These are phyloP conservation scores for Melieria picta DNA, from an alignment of 2,888 invertebrate species.

Conservation along the genomic window DNA sequence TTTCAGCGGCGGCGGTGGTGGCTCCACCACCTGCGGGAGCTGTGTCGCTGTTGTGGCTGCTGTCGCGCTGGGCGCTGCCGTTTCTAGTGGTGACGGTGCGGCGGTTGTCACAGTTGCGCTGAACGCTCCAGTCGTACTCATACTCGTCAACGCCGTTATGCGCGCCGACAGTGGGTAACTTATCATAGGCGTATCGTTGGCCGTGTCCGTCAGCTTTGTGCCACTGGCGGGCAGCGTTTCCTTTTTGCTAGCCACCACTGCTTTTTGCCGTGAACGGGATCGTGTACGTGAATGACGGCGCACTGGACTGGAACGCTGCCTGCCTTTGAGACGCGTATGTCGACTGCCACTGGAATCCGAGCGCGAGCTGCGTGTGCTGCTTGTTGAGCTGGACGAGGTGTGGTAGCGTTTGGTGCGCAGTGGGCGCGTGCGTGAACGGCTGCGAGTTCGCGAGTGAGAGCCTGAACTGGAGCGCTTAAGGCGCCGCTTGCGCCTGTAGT, in stretches of 20 bases:
- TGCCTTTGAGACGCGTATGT: constrained; percentile 11
- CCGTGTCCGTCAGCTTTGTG: background rate
- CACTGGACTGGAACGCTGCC: constrained; percentile 22
- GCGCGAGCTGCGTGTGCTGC: constrained; percentile 26
- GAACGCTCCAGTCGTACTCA: constrained; percentile 40
- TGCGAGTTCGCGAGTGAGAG: constrained; percentile 36
- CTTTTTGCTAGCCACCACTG: background rate
- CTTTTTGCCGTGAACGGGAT: constrained; percentile 23
- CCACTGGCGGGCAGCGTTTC: background rate
- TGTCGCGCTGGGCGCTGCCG: constrained; percentile 28
- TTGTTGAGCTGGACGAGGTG: constrained; percentile 44
- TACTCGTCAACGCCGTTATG: constrained; percentile 16
- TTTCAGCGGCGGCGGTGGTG: constrained; percentile 66
- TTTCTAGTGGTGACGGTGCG: constrained; percentile 38
- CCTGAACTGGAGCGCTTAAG: constrained; percentile 35
- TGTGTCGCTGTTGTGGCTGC: constrained; percentile 23
- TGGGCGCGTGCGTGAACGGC: constrained; percentile 56
- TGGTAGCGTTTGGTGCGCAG: constrained; percentile 37
- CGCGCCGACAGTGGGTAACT: constrained; percentile 51
- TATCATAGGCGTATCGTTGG: constrained; percentile 41
- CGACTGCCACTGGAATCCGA: constrained; percentile 24
- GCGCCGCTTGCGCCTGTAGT: constrained; percentile 31
- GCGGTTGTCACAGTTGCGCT: constrained; percentile 30
- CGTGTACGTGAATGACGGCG: constrained; percentile 19
- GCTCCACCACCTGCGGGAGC: constrained; percentile 53